Base-by-base conservation (phyloP, 2,113 vertebrate species). In the Eptesicus fuscus region DNA sequence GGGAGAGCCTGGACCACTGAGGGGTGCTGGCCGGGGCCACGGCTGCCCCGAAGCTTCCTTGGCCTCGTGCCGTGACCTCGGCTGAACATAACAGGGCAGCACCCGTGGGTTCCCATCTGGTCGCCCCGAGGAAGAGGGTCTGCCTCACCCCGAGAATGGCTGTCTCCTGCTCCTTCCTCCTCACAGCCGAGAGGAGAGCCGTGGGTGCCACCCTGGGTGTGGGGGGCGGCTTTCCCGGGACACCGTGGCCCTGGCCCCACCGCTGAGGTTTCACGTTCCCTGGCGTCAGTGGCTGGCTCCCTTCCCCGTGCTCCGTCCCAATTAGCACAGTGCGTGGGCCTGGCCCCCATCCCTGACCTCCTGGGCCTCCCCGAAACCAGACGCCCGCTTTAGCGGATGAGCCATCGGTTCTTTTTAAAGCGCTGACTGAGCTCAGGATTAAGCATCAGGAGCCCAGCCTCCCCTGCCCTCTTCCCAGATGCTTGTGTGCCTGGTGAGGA, bases 351-450 rank as follows among this genome's bases (percentile, higher is more conserved):
- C 93, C 91, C 4, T 51, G 93, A 83, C 79, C 87, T 93, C 93
- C 76, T 1, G 67, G 76, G 93, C 87, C n/a, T 77, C 70, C 28
- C 28, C 1, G 70, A 88, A 90, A 59, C 65, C 76, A 95, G 88
- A 94, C 87, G 37, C 73, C 83, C 2, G 13, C 93, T 94, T 30
- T 40, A 40, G 42, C 13, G 6, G 74, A 56, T 47, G 53, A 96
- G 92, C 88, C 95, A 90, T 3, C 0, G 4, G 37, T 37, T 97
- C 95, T 96, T 98, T 98, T 98, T 94, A 97, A 97, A 97, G 86
- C 89, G n/a, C 97, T 97, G 95, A 96, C 78, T 93, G 84, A 94
- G 47, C 40, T 65, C 0, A 3, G 92, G 70, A 97, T 96, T 96
- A 96, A 95, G 93, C 14, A 47, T 37, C 1, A 22, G 67, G 4